Evolutionary conservation across 1,140 invertebrate species (phyloP).

Genomic region (Drosophila oshimai): DNA sequence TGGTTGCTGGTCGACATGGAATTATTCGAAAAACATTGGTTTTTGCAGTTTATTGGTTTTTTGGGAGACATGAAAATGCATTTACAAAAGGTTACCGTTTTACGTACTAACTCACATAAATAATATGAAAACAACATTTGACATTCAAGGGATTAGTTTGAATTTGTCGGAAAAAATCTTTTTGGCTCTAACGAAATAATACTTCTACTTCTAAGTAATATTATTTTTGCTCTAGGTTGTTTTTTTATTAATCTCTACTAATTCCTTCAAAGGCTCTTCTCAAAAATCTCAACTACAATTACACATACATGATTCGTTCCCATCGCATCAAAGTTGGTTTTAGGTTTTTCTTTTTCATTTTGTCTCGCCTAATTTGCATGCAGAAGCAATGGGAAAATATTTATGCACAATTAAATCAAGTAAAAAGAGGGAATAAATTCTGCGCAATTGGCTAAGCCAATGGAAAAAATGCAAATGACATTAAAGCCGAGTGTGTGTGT

Average conservation of each 20-base stretch:
- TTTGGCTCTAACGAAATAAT: no score
- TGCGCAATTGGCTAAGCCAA: constrained; percentile 48
- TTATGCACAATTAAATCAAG: constrained; percentile 79
- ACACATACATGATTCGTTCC: not conserved
- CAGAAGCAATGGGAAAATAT: constrained; percentile 66
- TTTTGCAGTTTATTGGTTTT: not conserved
- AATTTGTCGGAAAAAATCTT: no score
- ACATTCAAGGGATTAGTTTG: no score
- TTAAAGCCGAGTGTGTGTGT: constrained; percentile 35
- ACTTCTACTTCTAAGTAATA: no score
- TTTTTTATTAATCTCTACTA: not conserved
- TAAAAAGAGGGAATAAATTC: constrained; percentile 68
- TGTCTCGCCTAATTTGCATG: constrained; percentile 60
- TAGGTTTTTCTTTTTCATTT: not conserved
- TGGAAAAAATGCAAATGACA: constrained; percentile 62
- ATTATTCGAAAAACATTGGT: constrained; percentile 5
- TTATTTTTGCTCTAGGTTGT: no score
- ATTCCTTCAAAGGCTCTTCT: not conserved
- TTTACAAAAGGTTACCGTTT: not conserved
- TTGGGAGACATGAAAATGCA: not conserved
- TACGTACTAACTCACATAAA: no score
- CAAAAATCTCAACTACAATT: constrained; percentile 11
- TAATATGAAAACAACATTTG: no score
- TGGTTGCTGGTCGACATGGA: not conserved
- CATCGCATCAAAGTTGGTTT: constrained; percentile 17